Percentiles rank a stretch among this genome's conserved stretches.
Evolutionary conservation across 2,113 vertebrate species (phyloP).

Genomic region (Turnix velox): DNA sequence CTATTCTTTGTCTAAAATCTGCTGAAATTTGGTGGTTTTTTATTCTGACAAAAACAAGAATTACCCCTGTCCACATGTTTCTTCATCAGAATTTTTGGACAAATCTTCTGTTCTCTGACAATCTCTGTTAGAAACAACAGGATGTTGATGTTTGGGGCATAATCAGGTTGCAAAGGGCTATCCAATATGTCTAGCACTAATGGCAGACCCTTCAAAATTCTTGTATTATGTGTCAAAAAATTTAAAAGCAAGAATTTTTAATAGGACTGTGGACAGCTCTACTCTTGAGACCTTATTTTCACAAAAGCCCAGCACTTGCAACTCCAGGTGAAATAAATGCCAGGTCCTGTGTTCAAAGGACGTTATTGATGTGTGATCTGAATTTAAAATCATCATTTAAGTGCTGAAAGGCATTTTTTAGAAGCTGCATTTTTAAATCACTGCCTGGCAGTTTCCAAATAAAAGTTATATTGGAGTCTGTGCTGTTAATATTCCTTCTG

Average conservation of each 20-base stretch:
- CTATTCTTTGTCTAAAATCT: background rate
- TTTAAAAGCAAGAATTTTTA: background rate
- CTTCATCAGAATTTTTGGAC: background rate
- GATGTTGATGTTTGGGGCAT: background rate
- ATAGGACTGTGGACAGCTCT: background rate
- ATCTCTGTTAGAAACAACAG: background rate
- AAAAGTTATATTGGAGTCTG: background rate
- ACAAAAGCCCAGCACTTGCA: background rate
- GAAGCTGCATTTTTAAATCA: background rate
- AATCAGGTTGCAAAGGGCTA: background rate
- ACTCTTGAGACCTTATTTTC: background rate
- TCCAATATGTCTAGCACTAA: background rate
- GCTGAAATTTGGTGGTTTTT: background rate
- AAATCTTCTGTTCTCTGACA: background rate
- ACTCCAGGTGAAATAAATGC: conserved; percentile 25
- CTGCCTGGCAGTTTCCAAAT: background rate
- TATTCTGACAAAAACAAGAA: background rate
- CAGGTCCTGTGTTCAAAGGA: background rate
- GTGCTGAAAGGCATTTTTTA: conserved; percentile 19
- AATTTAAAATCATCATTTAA: conserved; percentile 4
- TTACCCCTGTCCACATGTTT: fast-evolving
- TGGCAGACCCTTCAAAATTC: background rate
- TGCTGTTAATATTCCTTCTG: background rate
- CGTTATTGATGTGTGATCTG: background rate
- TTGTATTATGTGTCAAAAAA: background rate